phyloP scores from a whole-genome alignment of 2,113 vertebrate species.

The Hippopotamus amphibius region DNA sequence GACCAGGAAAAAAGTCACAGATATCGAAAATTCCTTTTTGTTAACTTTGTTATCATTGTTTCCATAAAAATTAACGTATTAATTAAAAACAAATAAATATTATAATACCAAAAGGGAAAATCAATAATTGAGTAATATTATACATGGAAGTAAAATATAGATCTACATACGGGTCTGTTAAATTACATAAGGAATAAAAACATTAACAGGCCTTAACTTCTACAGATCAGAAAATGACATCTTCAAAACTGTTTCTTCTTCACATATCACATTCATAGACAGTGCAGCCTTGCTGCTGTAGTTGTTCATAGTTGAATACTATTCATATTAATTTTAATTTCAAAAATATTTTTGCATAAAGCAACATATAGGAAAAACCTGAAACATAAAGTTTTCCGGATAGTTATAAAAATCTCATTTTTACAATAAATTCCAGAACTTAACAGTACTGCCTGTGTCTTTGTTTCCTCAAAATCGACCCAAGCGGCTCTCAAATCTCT shows the following conservation, averaged over 20 bases:
- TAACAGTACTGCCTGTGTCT: neutral
- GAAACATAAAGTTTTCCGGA: neutral
- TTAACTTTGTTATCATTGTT: neutral
- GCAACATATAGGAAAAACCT: neutral
- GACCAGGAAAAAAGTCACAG: neutral
- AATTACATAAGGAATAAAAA: neutral
- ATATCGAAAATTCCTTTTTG: neutral
- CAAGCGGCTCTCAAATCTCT: conserved; percentile 7
- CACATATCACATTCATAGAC: neutral
- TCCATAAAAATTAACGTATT: neutral
- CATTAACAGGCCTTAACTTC: neutral
- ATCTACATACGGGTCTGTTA: neutral
- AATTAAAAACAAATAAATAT: conserved; percentile 3
- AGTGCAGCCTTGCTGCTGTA: neutral
- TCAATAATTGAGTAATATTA: neutral
- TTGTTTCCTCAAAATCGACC: neutral
- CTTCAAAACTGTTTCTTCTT: neutral
- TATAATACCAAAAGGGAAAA: conserved; percentile 10
- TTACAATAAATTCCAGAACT: neutral
- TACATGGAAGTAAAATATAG: conserved; percentile 22
- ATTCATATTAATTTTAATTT: neutral
- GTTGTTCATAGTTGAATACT: neutral
- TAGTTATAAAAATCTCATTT: conserved; percentile 54
- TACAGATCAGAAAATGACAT: neutral
- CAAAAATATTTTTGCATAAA: neutral